phyloP scores from a whole-genome alignment of 1,140 invertebrate genomes.

The Sitobion miscanthi region DNA sequence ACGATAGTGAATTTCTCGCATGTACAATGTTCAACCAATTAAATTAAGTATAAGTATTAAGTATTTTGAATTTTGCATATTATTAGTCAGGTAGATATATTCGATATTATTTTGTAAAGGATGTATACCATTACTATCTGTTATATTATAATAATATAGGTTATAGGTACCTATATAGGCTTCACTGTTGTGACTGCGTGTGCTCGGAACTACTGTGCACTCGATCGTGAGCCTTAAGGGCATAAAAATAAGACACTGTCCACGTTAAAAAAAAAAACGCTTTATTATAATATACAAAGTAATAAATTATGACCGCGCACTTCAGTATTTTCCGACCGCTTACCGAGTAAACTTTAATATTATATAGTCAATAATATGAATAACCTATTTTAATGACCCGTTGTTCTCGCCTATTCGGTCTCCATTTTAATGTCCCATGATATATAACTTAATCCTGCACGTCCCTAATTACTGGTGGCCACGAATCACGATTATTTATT shows the following conservation, averaged over 20 bases:
- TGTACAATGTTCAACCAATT: neutral
- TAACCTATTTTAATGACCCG: slow-evolving; percentile 19
- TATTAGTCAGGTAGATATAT: neutral
- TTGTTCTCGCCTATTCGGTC: neutral
- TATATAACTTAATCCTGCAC: slow-evolving; percentile 27
- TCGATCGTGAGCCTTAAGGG: neutral
- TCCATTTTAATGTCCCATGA: neutral
- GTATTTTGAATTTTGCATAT: neutral
- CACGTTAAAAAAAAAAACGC: neutral
- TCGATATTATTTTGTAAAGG: neutral
- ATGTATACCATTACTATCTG: neutral
- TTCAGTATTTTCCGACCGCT: neutral
- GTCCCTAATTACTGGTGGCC: slow-evolving; percentile 29
- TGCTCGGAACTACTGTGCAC: neutral
- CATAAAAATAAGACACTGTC: neutral
- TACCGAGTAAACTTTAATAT: neutral
- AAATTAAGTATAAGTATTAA: neutral
- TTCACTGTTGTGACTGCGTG: neutral
- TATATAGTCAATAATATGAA: neutral
- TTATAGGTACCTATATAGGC: too few relatives aligned
- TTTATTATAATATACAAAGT: neutral
- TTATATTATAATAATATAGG: neutral
- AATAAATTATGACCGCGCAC: neutral
- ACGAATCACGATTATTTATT: slow-evolving; percentile 22
- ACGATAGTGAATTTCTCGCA: too few relatives aligned